phyloP scores from a whole-genome alignment of 2,797 vertebrate species.

The Triplophysa bombifrons region DNA sequence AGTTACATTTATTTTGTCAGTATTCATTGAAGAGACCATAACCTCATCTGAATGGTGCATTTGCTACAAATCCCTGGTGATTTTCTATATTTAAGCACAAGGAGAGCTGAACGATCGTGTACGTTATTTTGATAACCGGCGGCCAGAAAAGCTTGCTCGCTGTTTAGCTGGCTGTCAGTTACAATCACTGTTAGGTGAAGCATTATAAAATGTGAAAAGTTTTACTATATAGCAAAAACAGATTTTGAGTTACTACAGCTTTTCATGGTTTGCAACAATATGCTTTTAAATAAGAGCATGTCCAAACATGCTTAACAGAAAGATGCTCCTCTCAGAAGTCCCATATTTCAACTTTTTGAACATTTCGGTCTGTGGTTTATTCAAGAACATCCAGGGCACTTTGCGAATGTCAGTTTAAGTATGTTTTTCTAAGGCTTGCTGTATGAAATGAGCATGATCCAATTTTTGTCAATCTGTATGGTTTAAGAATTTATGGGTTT shows the following conservation, averaged over 20 bases:
- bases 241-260: conserved; percentile 43
- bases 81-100: conserved; percentile 55
- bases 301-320: conserved; percentile 36
- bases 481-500: conserved; percentile 37
- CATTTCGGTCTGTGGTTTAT: conserved; percentile 11
- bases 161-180: conserved; percentile 19
- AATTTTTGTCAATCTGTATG: conserved; percentile 15
- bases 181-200: conserved; percentile 36
- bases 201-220: conserved; percentile 13
- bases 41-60: conserved; percentile 45
- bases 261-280: conserved; percentile 36
- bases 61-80: conserved; percentile 38
- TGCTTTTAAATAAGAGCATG: conserved; percentile 42
- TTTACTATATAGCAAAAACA: conserved; percentile 27
- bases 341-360: neutral
- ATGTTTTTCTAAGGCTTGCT: conserved; percentile 49
- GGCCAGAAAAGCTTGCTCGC: conserved; percentile 19
- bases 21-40: conserved; percentile 53
- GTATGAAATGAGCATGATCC: conserved; percentile 68
- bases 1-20: conserved; percentile 54
- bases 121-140: conserved; percentile 14
- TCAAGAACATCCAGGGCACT: conserved; percentile 30
- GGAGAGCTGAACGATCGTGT: conserved; percentile 36
- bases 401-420: conserved; percentile 27
- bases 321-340: neutral